These are phyloP conservation scores for Drosophila bunnanda DNA, from an alignment of 2,888 invertebrate species.

Conservation along the genomic window DNA sequence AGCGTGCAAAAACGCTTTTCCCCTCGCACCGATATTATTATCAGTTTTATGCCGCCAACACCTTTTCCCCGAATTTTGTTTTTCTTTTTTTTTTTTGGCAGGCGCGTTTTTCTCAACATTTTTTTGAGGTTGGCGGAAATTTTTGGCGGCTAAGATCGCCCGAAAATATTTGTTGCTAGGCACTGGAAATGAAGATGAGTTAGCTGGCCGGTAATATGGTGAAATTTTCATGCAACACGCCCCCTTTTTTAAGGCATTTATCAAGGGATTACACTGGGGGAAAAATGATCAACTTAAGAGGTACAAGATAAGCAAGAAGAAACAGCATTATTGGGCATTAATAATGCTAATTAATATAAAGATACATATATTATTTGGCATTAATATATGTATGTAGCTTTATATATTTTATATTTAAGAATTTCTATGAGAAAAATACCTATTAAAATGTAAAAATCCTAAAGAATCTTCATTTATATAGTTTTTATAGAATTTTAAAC, in stretches of 20 bases:
- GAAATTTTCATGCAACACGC: constrained; percentile 8
- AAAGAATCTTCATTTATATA: neutral
- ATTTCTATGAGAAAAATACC: neutral
- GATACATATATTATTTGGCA: no score
- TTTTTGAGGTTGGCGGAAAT: constrained; percentile 20
- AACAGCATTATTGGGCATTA: no score
- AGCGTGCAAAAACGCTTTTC: constrained; percentile 46
- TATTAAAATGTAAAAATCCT: neutral
- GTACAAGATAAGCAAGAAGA: no score
- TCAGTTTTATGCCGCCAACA: constrained; percentile 30
- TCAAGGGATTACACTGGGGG: neutral
- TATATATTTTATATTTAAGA: no score
- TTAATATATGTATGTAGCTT: no score
- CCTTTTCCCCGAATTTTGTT: constrained; percentile 11
- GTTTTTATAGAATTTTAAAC: no score
- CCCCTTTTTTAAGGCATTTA: neutral
- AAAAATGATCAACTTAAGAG: no score
- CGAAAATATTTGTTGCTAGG: constrained; percentile 21
- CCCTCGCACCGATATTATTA: neutral
- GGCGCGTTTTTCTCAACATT: no score
- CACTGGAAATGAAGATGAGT: constrained; percentile 27
- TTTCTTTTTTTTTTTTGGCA: neutral
- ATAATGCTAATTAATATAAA: no score
- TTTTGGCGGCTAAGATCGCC: constrained; percentile 9
- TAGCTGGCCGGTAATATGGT: constrained; percentile 11